phyloP scores from a whole-genome alignment of 2,113 vertebrate species.

The Microcebus griseorufus region DNA sequence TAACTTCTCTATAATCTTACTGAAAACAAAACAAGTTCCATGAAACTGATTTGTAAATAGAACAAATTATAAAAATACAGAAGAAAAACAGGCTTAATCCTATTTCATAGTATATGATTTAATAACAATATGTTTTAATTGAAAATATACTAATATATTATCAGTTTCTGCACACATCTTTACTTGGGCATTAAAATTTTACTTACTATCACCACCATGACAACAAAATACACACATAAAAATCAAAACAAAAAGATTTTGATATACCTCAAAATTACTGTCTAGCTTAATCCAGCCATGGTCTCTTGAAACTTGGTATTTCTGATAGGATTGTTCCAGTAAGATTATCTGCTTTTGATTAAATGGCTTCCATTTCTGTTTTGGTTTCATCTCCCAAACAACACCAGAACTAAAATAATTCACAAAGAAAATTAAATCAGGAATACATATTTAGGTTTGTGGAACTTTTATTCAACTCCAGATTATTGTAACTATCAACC shows the following conservation, averaged over 20 bases:
- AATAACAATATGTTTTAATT: not conserved
- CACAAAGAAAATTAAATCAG: slow-evolving; percentile 61
- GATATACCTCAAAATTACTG: slow-evolving; percentile 90
- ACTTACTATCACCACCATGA: not conserved
- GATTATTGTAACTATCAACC: not conserved
- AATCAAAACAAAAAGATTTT: not conserved
- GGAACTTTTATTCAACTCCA: not conserved
- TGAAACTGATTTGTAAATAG: not conserved
- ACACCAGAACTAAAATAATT: slow-evolving; percentile 91
- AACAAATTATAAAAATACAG: not conserved
- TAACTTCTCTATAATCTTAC: not conserved
- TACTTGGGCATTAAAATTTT: slow-evolving; percentile 2
- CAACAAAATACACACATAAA: not conserved
- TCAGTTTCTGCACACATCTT: not conserved
- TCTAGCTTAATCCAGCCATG: slow-evolving; percentile 91
- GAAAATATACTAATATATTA: not conserved
- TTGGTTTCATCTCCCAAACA: slow-evolving; percentile 95
- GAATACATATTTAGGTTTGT: not conserved
- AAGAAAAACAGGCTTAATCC: not conserved
- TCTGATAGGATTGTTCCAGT: slow-evolving; percentile 93
- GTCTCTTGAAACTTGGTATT: slow-evolving; percentile 76
- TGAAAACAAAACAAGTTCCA: slow-evolving; percentile 3
- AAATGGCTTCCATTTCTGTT: slow-evolving; percentile 95
- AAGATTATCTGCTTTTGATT: slow-evolving; percentile 94
- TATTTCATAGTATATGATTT: not conserved